Base-by-base conservation (phyloP, 2,888 invertebrate species). In the Synergus laeviventris region DNA sequence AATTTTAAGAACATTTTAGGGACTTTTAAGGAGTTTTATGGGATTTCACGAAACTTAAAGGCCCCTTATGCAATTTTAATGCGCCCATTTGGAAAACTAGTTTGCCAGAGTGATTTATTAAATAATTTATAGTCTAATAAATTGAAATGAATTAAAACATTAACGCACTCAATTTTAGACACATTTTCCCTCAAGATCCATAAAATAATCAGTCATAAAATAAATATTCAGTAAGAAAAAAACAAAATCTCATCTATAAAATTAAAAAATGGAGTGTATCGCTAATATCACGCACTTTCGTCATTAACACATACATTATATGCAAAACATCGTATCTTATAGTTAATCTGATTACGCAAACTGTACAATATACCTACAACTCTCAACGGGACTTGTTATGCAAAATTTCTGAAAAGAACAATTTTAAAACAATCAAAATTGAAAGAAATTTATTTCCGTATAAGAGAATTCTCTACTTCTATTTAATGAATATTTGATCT, bases 251-350 rank as follows among this genome's bases (percentile, higher is more conserved):
- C 14, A 24, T 16, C 24, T 14, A 16, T 39, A 24, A 39, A 70
- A 70, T 49, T 36, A 31, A 70, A 64, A 11, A 62, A 62, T 31
- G 8, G 14, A 39, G 70, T 70, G 70, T 70, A 70, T 70, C 49
- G 70, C 70, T 70, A 70, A 76, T 75, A 74, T 70, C 70, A 59
- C 42, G 64, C 64, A 49, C 62, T 74, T 59, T 49, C 61, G 21
- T 60, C 38, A 62, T 42, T 42, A 61, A 76, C 31, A 66, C 45
- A 66, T 59, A 62, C 49, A 49, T 78, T 79, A 79, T 78, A 79
- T 78, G 79, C 76, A 81, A 79, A 77, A 78, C 78, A 79, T 79
- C 77, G 64, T 78, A 74, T 77, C 78, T 77, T 78, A 79, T 79
- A 36, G 36, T 49, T 70, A 70, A 39, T 70, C 31, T 49, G 70